These are phyloP conservation scores for Apeltes quadracus DNA, from an alignment of 2,113 vertebrate genomes.

Conservation along the genomic window DNA sequence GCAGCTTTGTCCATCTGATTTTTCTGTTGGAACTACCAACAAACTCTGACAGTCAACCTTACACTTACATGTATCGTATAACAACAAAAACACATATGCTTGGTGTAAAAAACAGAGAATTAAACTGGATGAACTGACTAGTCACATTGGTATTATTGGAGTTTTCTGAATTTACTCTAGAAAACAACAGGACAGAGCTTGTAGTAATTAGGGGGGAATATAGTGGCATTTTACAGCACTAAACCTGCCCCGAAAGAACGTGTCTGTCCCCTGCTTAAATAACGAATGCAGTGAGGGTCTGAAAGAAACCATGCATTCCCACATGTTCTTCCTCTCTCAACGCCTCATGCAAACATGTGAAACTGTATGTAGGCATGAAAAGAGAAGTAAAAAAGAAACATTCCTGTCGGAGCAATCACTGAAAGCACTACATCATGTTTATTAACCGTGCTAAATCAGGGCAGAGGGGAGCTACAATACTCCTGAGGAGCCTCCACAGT, in stretches of 20 bases:
- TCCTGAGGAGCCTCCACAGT: constrained; percentile 50
- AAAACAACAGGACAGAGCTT: constrained; percentile 29
- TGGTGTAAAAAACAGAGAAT: neutral
- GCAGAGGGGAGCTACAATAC: constrained; percentile 52
- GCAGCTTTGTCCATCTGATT: constrained; percentile 5
- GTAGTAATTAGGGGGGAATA: constrained; percentile 48
- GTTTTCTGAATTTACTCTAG: constrained; percentile 12
- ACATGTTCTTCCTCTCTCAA: constrained; percentile 55
- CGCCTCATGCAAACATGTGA: constrained; percentile 58
- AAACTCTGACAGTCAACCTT: neutral
- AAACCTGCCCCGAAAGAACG: constrained; percentile 53
- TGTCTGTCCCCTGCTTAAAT: constrained; percentile 65
- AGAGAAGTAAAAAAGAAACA: constrained; percentile 64
- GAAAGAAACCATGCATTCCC: constrained; percentile 57
- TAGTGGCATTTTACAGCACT: constrained; percentile 57
- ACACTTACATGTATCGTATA: neutral
- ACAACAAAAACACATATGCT: neutral
- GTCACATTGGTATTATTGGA: constrained; percentile 4
- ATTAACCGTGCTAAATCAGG: constrained; percentile 81
- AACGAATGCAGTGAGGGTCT: constrained; percentile 48
- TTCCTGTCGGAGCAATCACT: constrained; percentile 75
- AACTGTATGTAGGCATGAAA: constrained; percentile 60
- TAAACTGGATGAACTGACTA: neutral
- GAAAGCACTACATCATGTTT: constrained; percentile 81
- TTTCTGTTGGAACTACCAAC: constrained; percentile 6